Conservation (phyloP, 2,113 vertebrate species). For the Benitochromis conjunctus region DNA sequence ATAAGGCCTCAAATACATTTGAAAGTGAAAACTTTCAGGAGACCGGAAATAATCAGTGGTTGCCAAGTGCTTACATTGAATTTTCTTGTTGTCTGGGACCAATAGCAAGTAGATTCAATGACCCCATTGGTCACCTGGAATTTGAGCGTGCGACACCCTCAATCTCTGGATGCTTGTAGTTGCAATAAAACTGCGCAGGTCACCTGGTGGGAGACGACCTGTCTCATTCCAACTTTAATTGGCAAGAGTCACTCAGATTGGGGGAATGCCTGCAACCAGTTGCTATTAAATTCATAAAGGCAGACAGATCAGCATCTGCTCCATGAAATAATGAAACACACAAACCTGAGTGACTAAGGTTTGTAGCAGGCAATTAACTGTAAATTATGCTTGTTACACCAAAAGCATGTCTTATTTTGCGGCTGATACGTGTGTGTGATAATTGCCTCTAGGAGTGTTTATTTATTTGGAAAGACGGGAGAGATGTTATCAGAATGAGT, state of each 20-base stretch:
- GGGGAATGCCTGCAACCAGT: neutral
- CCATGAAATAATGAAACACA: neutral
- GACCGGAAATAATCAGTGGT: neutral
- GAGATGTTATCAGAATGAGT: neutral
- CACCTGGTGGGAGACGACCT: neutral
- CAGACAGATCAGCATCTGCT: neutral
- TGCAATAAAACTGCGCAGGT: neutral
- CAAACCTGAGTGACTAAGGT: neutral
- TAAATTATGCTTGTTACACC: neutral
- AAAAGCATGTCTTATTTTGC: neutral
- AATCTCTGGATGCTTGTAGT: neutral
- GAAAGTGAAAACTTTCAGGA: neutral
- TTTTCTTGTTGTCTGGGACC: neutral
- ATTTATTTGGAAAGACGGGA: neutral
- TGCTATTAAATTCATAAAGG: neutral
- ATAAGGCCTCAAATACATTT: neutral
- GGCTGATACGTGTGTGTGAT: neutral
- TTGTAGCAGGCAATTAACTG: neutral
- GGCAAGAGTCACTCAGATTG: neutral
- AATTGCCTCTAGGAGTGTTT: neutral
- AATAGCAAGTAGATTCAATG: neutral
- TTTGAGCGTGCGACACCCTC: neutral
- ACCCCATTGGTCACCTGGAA: neutral
- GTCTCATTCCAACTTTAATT: neutral
- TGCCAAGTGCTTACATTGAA: neutral